Percentiles rank a stretch among this genome's conserved stretches.
Evolutionary conservation across 2,888 invertebrate species (phyloP).

Genomic region (Patella pellucida): DNA sequence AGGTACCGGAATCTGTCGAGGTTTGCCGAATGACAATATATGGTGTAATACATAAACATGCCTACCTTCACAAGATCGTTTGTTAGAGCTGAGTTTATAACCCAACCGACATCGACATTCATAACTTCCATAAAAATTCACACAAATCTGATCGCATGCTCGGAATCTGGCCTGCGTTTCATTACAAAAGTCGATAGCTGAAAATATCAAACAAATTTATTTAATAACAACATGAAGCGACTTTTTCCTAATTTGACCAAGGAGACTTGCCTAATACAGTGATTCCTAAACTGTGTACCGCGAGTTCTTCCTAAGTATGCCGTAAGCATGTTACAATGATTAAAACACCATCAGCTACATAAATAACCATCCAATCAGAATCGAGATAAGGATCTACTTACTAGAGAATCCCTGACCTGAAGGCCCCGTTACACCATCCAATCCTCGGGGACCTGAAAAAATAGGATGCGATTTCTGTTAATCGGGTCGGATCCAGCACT

Average conservation of each 20-base stretch:
- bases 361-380: too few species aligned
- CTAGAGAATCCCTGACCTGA: not conserved
- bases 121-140: constrained; percentile 66
- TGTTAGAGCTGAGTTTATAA: constrained; percentile 58
- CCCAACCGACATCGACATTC: constrained; percentile 68
- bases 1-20: too few species aligned
- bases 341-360: too few species aligned
- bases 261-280: too few species aligned
- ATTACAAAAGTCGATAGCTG: constrained; percentile 67
- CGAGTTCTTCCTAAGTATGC: too few species aligned
- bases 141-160: constrained; percentile 65
- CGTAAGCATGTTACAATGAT: too few species aligned
- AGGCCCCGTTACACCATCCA: not conserved
- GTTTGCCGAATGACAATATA: too few species aligned
- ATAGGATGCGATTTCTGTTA: not conserved
- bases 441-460: not conserved
- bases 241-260: too few species aligned
- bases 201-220: not conserved
- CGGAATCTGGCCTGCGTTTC: constrained; percentile 44
- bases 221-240: too few species aligned
- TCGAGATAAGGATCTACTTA: too few species aligned
- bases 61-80: constrained; percentile 64
- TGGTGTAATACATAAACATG: not conserved
- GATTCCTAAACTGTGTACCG: too few species aligned
- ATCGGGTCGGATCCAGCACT: too few species aligned